Evolutionary conservation across 2,113 vertebrate genomes (phyloP).

Genomic region (Nymphicus hollandicus): DNA sequence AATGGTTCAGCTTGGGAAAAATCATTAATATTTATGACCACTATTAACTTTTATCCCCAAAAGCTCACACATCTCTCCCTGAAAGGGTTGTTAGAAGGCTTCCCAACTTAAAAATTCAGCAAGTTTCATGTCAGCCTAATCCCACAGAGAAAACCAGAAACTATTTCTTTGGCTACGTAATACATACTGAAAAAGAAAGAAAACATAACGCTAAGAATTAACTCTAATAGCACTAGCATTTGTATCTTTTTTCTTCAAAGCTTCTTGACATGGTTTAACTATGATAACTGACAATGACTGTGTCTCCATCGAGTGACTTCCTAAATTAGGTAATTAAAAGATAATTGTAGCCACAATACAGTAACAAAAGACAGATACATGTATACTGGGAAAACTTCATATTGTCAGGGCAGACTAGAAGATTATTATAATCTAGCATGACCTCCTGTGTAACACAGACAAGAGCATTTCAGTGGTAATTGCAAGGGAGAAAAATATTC

Average conservation of each 20-base stretch:
- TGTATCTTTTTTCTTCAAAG: not conserved
- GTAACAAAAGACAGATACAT: not conserved
- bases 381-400: not conserved
- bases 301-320: not conserved
- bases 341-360: not conserved
- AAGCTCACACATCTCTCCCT: not conserved
- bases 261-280: not conserved
- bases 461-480: constrained; percentile 23
- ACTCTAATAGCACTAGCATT: not conserved
- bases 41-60: not conserved
- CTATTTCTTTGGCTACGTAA: not conserved
- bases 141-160: not conserved
- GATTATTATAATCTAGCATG: constrained; percentile 16
- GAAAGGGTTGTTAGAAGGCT: not conserved
- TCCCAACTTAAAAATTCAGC: not conserved
- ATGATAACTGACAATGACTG: not conserved
- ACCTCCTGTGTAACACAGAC: constrained; percentile 27
- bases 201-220: not conserved
- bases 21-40: not conserved
- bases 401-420: not conserved
- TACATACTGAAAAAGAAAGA: not conserved
- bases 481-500: not conserved
- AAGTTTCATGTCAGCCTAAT: not conserved
- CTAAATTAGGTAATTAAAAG: not conserved
- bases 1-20: not conserved